Percentiles rank a stretch among this genome's conserved stretches.
Evolutionary conservation across 1,140 invertebrate species (phyloP).

Genomic region (Cryptotermes secundus): DNA sequence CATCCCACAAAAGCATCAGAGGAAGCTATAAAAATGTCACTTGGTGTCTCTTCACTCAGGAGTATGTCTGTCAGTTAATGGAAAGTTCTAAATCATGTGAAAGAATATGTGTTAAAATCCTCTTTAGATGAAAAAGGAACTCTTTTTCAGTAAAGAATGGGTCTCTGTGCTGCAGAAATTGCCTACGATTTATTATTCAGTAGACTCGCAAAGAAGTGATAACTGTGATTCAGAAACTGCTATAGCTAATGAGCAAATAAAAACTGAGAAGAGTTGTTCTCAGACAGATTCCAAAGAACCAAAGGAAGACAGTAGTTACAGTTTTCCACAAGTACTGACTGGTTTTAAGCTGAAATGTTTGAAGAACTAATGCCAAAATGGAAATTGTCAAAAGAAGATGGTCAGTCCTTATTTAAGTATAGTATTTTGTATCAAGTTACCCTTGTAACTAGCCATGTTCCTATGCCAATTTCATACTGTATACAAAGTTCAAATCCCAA

Average conservation of each 20-base stretch:
- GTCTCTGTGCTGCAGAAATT: constrained; percentile 51
- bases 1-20: not conserved
- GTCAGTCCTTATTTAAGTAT: not conserved
- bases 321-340: constrained; percentile 45
- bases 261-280: not conserved
- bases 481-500: no score
- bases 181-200: constrained; percentile 25
- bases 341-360: constrained; percentile 42
- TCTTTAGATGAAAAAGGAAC: constrained; percentile 49
- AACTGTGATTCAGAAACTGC: not conserved
- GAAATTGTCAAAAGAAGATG: constrained; percentile 45
- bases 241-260: not conserved
- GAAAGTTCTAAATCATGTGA: constrained; percentile 53
- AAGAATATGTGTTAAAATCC: constrained; percentile 51
- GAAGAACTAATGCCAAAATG: constrained; percentile 47
- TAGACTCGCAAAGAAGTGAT: not conserved
- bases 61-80: constrained; percentile 53
- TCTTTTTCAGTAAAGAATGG: constrained; percentile 56
- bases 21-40: constrained; percentile 40
- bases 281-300: not conserved
- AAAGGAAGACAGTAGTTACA: constrained; percentile 40
- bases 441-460: no score
- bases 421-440: no score
- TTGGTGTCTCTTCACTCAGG: constrained; percentile 37
- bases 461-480: no score